Base-by-base conservation (phyloP, 2,113 vertebrate species). In the Romanogobio albipinnatus region DNA sequence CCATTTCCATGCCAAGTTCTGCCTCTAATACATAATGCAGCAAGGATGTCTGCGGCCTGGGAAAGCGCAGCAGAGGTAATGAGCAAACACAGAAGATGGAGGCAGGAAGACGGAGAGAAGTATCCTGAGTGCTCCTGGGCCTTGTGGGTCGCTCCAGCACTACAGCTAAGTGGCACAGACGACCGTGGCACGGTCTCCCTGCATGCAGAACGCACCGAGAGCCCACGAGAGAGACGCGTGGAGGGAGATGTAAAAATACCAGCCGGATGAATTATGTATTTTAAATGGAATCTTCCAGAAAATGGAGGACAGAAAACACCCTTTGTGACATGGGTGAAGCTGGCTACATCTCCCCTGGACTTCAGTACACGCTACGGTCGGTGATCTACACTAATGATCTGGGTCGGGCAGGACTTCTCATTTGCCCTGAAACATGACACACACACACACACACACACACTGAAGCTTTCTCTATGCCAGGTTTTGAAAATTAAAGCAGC, bases 251-350 rank as follows among this genome's bases (percentile, higher is more conserved):
- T 58, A 59, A 85, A 86, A 86, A 81, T 56, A 76, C 66, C 71
- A 47, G 76, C 39, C 11, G 59, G 47, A 83, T 88, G 62, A 88
- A 88, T 85, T 83, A 88, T 88, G 75, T 26, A 80, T 85, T 71
- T 80, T 68, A 49, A 83, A 85, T 80, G 59, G 58, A 85, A 81
- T 64, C 83, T 64, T 85, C 53, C 78, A 78, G 86, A 85, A 87
- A 85, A 85, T 73, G 77, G 76, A 85, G 81, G 83, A 5, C 22
- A 61, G 75, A 36, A 70, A 66, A 82, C 45, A 61, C n/a, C 62
- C 49, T 43, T 49, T 0, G 10, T 75, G 76, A 62, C 76, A 58
- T 1, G 58, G 19, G 47, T 66, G 51, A 77, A 73, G 49, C 78
- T 51, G 36, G 82, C 36, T 24, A 5, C 19, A 29, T 62, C 49